These are phyloP conservation scores for Lymantria dispar DNA, from an alignment of 2,888 invertebrate species.

Conservation along the genomic window DNA sequence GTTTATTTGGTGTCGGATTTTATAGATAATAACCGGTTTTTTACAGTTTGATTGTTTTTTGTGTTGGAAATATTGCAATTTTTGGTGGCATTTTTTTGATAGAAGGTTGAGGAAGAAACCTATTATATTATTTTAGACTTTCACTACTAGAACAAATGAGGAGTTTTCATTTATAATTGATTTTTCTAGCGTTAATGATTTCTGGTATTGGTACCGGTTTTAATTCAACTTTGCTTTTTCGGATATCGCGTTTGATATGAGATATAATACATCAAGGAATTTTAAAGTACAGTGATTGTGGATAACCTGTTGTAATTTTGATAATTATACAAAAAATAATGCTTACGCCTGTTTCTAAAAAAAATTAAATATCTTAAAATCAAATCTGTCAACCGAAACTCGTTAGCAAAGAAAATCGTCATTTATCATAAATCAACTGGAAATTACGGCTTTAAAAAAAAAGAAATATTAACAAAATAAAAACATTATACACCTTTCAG, in stretches of 20 bases:
- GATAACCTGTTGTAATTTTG: background rate
- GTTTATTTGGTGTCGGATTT: constrained; percentile 18
- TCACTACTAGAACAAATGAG: background rate
- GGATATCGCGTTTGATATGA: constrained; percentile 21
- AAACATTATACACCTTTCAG: too few species aligned
- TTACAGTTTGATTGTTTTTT: background rate
- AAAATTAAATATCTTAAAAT: background rate
- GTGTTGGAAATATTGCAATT: background rate
- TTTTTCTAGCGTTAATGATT: constrained; percentile 5
- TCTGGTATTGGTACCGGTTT: constrained; percentile 12
- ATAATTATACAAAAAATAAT: background rate
- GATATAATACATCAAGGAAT: background rate
- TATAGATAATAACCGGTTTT: background rate
- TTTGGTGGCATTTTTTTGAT: background rate
- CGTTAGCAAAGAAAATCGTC: too few species aligned
- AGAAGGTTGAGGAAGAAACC: too few species aligned
- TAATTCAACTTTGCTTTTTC: constrained; percentile 16
- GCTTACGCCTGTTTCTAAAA: background rate
- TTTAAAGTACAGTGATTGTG: background rate
- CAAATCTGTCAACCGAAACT: background rate
- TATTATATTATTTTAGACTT: too few species aligned
- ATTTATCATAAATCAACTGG: too few species aligned
- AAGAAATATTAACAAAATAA: too few species aligned
- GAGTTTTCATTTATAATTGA: constrained; percentile 5
- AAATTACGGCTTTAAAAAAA: too few species aligned